Evolutionary conservation across 1,140 invertebrate genomes (phyloP).

Genomic region (Drosophila repleta): DNA sequence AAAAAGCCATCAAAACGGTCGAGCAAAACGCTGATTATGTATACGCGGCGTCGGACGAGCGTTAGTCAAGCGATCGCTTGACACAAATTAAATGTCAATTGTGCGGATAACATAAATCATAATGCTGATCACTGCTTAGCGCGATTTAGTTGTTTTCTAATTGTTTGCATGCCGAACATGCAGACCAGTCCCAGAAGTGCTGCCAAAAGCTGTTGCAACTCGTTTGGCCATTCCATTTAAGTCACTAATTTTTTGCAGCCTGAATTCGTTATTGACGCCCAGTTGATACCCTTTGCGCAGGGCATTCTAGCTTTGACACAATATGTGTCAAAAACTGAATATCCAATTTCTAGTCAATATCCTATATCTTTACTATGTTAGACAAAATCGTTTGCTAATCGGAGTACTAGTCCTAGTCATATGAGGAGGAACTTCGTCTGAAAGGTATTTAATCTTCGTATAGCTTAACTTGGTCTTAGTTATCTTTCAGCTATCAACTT

Average conservation of each 20-base stretch:
- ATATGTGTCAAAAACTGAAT: too few relatives aligned
- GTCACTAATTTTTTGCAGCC: neutral
- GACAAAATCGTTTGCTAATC: too few relatives aligned
- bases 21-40: conserved; percentile 28
- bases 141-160: neutral
- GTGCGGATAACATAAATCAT: conserved; percentile 50
- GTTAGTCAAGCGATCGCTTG: conserved; percentile 36
- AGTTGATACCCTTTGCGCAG: too few relatives aligned
- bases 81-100: conserved; percentile 78
- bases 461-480: too few relatives aligned
- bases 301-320: too few relatives aligned
- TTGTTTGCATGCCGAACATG: conserved; percentile 24
- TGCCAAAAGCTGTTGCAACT: conserved; percentile 24
- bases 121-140: neutral
- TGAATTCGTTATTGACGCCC: neutral
- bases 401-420: too few relatives aligned
- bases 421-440: too few relatives aligned
- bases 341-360: neutral
- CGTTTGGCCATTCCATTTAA: neutral
- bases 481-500: neutral
- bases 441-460: too few relatives aligned
- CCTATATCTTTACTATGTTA: too few relatives aligned
- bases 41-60: conserved; percentile 42
- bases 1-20: conserved; percentile 59
- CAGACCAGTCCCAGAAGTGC: neutral